These are phyloP conservation scores for Auanema sp. DNA, from an alignment of 2,888 invertebrate genomes.

Conservation along the genomic window DNA sequence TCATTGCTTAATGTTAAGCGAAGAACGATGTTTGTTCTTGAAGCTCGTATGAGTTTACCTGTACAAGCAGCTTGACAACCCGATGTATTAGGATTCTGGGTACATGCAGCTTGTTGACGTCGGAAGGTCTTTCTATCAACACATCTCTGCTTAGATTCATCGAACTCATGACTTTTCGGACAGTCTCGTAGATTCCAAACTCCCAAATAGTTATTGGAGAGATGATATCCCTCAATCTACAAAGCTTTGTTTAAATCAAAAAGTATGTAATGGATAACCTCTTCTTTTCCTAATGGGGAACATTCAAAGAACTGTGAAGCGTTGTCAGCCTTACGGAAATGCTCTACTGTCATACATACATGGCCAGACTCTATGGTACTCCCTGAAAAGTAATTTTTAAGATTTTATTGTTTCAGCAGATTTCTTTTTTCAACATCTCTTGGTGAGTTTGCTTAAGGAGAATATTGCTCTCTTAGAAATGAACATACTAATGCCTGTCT, in stretches of 20 bases:
- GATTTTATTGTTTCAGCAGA: neutral
- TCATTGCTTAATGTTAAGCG: neutral
- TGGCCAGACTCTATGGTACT: conserved; percentile 23
- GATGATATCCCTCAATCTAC: conserved; percentile 39
- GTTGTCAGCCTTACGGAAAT: conserved; percentile 44
- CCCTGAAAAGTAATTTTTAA: conserved; percentile 12
- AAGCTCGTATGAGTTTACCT: conserved; percentile 23
- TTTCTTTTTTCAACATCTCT: too few species aligned
- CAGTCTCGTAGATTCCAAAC: conserved; percentile 56
- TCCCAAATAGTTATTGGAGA: conserved; percentile 52
- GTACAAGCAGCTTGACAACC: conserved; percentile 40
- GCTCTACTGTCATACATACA: conserved; percentile 61
- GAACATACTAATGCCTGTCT: too few species aligned
- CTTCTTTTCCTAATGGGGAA: conserved; percentile 56
- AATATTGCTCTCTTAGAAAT: too few species aligned
- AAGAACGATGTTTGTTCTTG: neutral
- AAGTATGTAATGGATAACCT: conserved; percentile 29
- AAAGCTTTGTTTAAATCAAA: neutral
- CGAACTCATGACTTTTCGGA: conserved; percentile 52
- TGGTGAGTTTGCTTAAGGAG: too few species aligned
- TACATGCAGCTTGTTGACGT: conserved; percentile 44
- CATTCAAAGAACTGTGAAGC: conserved; percentile 51
- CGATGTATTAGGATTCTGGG: conserved; percentile 31
- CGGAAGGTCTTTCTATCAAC: conserved; percentile 50
- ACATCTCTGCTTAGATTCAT: conserved; percentile 47